Evolutionary conservation across 2,113 vertebrate species (phyloP), one percentile per base, ranked within the genome.

Genomic region (Plectropomus leopardus): DNA sequence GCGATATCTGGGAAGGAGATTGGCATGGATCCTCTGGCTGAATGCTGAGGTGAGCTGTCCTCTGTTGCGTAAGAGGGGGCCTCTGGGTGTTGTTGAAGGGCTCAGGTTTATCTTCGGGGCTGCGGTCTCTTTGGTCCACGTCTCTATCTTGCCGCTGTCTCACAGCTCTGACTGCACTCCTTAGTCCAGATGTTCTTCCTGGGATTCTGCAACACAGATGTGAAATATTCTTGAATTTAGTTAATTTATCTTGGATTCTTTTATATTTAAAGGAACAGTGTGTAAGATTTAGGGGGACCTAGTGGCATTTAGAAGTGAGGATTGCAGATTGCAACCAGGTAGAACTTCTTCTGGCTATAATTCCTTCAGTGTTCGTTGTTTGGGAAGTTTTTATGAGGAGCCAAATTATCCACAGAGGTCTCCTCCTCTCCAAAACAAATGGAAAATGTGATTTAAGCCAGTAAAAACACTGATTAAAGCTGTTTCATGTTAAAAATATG

Each of bases 121-220:
- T 94, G 44, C 83, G 3, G 1, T 94, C 90, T 53, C 94, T 95
- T 88, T 84, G 89, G 9, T 94, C 72, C 72, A 87, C 83, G 75
- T 94, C 64, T 64, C 87, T 93, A 28, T 95, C 91, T 66, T 93
- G 83, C 0, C 94, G 84, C 44, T 94, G 94, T 71, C 94, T 95
- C 85, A 94, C 94, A 88, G 94, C 93, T 78, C 95, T 95, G 76
- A 94, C 77, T 48, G 74, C 60, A 36, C 72, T 91, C 92, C 95
- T 96, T 72, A 95, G 92, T 72, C 95, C 92, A 65, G 92, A 94
- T 64, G 89, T 94, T 64, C 88, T 96, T 86, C 92, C 94, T 77
- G 94, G 91, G 79, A 94, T 91, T 87, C 98, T 99, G 94, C 73
- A 90, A 89, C 92, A 92, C 55, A 63, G 73, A 54, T n/a, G 45